These are phyloP conservation scores for Leuctra nigra DNA, from an alignment of 2,888 invertebrate species.

Conservation along the genomic window DNA sequence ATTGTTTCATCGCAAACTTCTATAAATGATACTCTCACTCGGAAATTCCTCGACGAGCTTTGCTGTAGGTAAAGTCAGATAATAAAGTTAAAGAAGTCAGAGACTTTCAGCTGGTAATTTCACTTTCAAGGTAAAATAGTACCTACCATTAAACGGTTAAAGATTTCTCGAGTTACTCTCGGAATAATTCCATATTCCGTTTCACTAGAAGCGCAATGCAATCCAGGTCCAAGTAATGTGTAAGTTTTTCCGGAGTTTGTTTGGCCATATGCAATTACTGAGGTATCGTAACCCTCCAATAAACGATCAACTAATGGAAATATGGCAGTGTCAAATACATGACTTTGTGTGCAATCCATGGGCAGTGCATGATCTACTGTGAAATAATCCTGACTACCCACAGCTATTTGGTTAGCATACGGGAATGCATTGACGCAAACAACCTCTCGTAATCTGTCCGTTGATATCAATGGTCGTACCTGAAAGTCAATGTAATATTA, in stretches of 20 bases:
- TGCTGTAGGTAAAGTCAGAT: slow-evolving; percentile 40
- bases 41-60: slow-evolving; percentile 56
- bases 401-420: slow-evolving; percentile 51
- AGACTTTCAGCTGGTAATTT: background rate
- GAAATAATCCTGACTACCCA: slow-evolving; percentile 53
- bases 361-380: slow-evolving; percentile 51
- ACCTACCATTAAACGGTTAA: slow-evolving; percentile 47
- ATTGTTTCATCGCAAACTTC: slow-evolving; percentile 63
- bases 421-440: slow-evolving; percentile 54
- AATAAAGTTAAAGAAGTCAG: no score
- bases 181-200: slow-evolving; percentile 66
- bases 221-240: slow-evolving; percentile 63
- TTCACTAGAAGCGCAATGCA: slow-evolving; percentile 53
- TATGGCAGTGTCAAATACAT: slow-evolving; percentile 57
- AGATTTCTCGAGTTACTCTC: slow-evolving; percentile 63
- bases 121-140: background rate
- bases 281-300: slow-evolving; percentile 50
- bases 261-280: slow-evolving; percentile 33
- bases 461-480: slow-evolving; percentile 39
- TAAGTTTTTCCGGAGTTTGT: slow-evolving; percentile 63
- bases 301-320: slow-evolving; percentile 59
- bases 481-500: no score
- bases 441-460: slow-evolving; percentile 48
- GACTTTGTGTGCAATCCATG: slow-evolving; percentile 54
- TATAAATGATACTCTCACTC: slow-evolving; percentile 64